Percentiles rank a stretch among this genome's conserved stretches.
Conservation (phyloP, 2,888 invertebrate species). For the Disparrhopalites patrizii region DNA sequence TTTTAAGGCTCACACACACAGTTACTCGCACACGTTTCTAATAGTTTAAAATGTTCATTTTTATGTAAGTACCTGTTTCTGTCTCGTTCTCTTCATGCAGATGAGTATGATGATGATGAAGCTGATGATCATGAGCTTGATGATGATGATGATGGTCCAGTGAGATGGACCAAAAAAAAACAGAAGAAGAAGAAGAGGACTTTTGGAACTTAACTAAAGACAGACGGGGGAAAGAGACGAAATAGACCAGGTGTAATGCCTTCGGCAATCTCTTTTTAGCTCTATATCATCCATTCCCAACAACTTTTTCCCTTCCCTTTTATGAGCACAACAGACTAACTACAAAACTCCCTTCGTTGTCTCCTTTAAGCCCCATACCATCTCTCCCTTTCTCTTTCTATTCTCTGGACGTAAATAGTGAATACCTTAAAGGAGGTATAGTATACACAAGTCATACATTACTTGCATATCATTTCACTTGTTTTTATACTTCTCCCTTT, state of each 20-base stretch:
- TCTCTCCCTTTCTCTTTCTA: not conserved
- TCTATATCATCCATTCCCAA: constrained; percentile 30
- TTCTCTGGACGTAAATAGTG: constrained; percentile 6
- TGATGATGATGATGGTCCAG: constrained; percentile 23
- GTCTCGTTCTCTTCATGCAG: constrained; percentile 15
- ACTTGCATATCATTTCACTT: no score
- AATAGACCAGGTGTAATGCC: constrained; percentile 47
- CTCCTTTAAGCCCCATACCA: no score
- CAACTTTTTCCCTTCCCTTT: constrained; percentile 27
- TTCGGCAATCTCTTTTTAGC: constrained; percentile 41
- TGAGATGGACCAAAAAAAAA: constrained; percentile 20
- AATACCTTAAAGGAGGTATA: not conserved
- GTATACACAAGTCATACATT: no score
- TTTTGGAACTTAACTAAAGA: no score
- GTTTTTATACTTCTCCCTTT: constrained; percentile 31
- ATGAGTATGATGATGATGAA: constrained; percentile 21
- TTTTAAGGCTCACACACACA: no score
- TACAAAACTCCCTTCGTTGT: no score
- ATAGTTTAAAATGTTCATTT: not conserved
- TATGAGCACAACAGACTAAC: constrained; percentile 17
- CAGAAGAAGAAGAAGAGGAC: not conserved
- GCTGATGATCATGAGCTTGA: no score
- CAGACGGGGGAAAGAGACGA: constrained; percentile 9
- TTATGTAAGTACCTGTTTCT: not conserved
- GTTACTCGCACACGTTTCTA: not conserved